Evolutionary conservation across 53 echinoderm and acorn worm genomes (phyloP).

Genomic region (Luidia sarsii): DNA sequence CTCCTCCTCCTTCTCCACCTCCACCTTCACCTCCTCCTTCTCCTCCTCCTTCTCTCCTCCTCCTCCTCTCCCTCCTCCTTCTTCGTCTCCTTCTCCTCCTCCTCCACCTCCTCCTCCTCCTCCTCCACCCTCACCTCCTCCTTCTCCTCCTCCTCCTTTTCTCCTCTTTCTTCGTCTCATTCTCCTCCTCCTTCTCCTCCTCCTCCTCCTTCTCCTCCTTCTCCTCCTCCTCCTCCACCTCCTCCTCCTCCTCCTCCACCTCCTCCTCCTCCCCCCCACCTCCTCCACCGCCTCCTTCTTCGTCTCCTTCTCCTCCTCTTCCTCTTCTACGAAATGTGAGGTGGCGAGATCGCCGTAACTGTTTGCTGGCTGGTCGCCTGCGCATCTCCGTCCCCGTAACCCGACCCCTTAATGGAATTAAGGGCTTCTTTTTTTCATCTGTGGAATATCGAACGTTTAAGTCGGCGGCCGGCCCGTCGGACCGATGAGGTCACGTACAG

Average conservation of each 20-base stretch:
- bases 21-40: too few relatives aligned
- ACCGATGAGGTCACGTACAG: constrained; percentile 12
- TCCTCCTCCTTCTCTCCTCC: too few relatives aligned
- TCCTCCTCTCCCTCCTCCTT: background rate
- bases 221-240: background rate
- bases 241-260: background rate
- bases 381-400: constrained; percentile 19
- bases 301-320: too few relatives aligned
- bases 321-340: too few relatives aligned
- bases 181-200: background rate
- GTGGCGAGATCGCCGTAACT: too few relatives aligned
- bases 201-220: background rate
- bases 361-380: constrained; percentile 21
- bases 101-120: too few relatives aligned
- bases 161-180: background rate
- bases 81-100: too few relatives aligned
- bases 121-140: too few relatives aligned
- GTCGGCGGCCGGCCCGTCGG: background rate
- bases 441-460: constrained; percentile 34
- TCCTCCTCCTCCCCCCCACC: too few relatives aligned
- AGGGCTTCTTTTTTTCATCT: too few relatives aligned
- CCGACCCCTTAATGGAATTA: constrained; percentile 51
- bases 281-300: too few relatives aligned
- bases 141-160: background rate
- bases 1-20: too few relatives aligned